phyloP scores from a whole-genome alignment of 2,888 invertebrate genomes.

The Cantharis flavilabris region DNA sequence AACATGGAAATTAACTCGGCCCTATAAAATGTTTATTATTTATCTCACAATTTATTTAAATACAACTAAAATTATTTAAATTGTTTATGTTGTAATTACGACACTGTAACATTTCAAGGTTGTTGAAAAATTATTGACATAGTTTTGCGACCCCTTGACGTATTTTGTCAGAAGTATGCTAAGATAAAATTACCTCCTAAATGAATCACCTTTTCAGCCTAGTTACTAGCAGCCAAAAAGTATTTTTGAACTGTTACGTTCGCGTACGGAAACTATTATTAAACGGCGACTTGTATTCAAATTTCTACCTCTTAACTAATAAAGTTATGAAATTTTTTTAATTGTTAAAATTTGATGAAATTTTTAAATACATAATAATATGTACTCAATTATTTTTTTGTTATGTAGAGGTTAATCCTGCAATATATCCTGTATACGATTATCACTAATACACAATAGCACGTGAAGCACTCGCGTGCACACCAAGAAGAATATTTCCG shows the following conservation, averaged over 20 bases:
- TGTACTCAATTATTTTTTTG: neutral
- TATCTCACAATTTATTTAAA: neutral
- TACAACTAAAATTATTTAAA: neutral
- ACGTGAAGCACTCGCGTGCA: conserved; percentile 27
- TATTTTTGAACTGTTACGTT: conserved; percentile 36
- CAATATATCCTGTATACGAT: conserved; percentile 29
- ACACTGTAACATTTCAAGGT: conserved; percentile 7
- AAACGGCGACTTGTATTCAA: conserved; percentile 27
- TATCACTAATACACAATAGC: conserved; percentile 32
- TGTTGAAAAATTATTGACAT: conserved; percentile 21
- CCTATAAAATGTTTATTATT: conserved; percentile 41
- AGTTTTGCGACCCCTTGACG: conserved; percentile 20
- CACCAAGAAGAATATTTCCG: conserved; percentile 8
- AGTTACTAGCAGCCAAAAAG: conserved; percentile 35
- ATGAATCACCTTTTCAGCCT: conserved; percentile 37
- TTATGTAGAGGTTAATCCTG: conserved; percentile 10
- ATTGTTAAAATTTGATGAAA: neutral
- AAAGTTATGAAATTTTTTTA: neutral
- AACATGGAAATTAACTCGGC: conserved; percentile 54
- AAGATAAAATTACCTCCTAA: conserved; percentile 32
- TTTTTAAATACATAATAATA: neutral
- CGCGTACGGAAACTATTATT: conserved; percentile 33
- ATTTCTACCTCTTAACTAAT: conserved; percentile 4
- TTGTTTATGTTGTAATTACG: neutral
- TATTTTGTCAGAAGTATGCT: conserved; percentile 19